Evolutionary conservation across 2,113 vertebrate species (phyloP), one percentile per base, ranked within the genome.

Genomic region (Lamprotornis superbus): DNA sequence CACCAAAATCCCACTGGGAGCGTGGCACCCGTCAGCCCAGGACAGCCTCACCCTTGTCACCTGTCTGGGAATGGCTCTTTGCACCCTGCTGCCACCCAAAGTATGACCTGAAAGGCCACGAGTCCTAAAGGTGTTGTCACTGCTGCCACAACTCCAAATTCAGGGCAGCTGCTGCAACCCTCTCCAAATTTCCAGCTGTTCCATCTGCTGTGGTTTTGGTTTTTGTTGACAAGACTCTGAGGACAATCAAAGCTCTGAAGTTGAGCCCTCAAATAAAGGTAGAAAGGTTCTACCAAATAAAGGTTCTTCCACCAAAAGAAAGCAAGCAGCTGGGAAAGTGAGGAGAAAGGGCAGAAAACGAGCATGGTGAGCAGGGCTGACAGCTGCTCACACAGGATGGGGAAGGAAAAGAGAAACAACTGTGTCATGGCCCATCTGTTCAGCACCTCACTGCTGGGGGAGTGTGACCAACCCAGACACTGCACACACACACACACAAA

Each of bases 1-100:
- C 65, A 83, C 53, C 17, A 3, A 39, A 17, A 20, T 1, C 1
- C 12, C 65, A 10, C 35, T 1, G 27, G 22, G 12, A 12, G 1
- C 0, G 0, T 1, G 12, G 17, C 68, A 44, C 16, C 44, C 21
- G 7, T 1, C 53, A 33, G 55, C 3, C 28, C 22, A 28, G 27
- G 52, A 47, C 33, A 70, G 5, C 39, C 69, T 63, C 70, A 35
- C 10, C 33, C 35, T 37, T 3, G 12, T 27, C 14, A 16, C 14
- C 63, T 28, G 20, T 1, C 44, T 61, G 20, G 16, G 20, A 40
- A 57, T 5, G 15, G 17, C 27, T 61, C 60, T 69, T 16, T 64
- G 56, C 80, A 74, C 37, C 25, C 37, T 28, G 60, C 4, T 35
- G 79, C 16, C 59, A 77, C 20, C 11, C 42, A 39, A 44, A 79